These are phyloP conservation scores for Athene cunicularia DNA, from an alignment of 2,113 vertebrate species.

Conservation along the genomic window DNA sequence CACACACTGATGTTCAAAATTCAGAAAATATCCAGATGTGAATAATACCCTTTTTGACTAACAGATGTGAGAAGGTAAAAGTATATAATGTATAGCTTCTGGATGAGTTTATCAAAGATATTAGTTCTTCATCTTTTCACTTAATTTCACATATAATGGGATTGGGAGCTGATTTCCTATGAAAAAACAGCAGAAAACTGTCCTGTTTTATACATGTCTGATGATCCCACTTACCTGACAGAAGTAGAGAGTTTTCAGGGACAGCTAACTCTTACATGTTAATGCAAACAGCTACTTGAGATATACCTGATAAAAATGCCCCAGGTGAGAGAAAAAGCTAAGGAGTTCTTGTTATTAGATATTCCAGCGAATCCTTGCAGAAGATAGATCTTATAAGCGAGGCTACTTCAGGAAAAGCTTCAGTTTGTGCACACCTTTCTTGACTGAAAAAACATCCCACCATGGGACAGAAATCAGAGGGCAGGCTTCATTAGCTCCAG, in stretches of 20 bases:
- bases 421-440: background rate
- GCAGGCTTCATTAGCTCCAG: conserved; percentile 1
- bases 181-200: background rate
- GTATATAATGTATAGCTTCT: background rate
- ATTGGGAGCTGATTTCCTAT: background rate
- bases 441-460: background rate
- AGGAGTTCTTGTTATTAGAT: background rate
- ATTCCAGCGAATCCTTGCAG: background rate
- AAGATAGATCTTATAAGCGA: background rate
- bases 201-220: background rate
- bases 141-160: background rate
- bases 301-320: background rate
- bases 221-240: background rate
- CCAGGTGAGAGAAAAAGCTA: background rate
- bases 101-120: background rate
- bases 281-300: background rate
- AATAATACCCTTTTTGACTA: background rate
- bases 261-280: background rate
- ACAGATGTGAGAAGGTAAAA: background rate
- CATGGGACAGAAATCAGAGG: background rate
- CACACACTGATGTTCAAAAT: background rate
- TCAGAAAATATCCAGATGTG: background rate
- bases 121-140: background rate
- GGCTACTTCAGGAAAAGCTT: background rate
- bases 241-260: background rate